A percentile compares a stretch with the other conserved stretches of the same genome.
These are phyloP conservation scores for Saccostrea glomerata DNA, from an alignment of 1,140 invertebrate genomes.

Conservation along the genomic window DNA sequence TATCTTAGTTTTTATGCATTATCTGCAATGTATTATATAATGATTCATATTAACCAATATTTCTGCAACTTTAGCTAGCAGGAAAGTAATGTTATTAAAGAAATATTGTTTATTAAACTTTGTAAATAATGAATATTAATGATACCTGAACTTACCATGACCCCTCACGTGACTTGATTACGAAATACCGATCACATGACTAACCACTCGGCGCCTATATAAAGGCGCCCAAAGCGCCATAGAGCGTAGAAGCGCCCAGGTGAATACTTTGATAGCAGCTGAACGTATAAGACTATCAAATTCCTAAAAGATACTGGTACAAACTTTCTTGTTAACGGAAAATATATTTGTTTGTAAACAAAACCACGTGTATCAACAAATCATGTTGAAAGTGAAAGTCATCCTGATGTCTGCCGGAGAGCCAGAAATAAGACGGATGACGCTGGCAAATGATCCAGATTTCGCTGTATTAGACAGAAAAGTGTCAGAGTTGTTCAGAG, in stretches of 20 bases:
- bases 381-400: conserved; percentile 18
- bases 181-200: conserved; percentile 32
- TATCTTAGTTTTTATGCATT: too few relatives aligned
- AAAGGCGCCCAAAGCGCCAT: conserved; percentile 24
- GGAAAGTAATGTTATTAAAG: not conserved
- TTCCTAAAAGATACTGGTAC: not conserved
- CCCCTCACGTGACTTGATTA: conserved; percentile 12
- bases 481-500: not conserved
- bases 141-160: not conserved
- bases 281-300: conserved; percentile 21
- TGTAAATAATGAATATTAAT: conserved; percentile 8
- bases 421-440: not conserved
- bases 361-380: not conserved
- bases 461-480: not conserved
- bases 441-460: not conserved
- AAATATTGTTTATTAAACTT: not conserved
- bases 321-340: not conserved
- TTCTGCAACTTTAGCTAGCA: not conserved
- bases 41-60: too few relatives aligned
- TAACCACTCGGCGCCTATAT: not conserved
- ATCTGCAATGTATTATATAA: too few relatives aligned
- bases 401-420: conserved; percentile 12
- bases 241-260: not conserved
- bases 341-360: conserved; percentile 28
- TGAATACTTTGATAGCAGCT: conserved; percentile 23